Evolutionary conservation across 2,113 vertebrate genomes (phyloP).

Genomic region (Petrocephalus zakoni): DNA sequence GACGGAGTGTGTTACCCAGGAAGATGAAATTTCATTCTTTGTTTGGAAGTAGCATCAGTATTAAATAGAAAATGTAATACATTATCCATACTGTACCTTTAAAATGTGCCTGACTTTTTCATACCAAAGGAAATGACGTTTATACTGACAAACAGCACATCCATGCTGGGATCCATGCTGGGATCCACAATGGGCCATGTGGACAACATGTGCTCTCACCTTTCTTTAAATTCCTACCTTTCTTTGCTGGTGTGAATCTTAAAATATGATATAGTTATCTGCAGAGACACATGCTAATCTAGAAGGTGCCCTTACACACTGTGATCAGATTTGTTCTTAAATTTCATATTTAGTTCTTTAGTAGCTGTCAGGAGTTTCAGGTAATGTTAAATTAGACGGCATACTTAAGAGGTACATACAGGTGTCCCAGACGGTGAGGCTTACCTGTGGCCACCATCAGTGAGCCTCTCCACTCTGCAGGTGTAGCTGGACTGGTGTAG

Average conservation of each 20-base stretch:
- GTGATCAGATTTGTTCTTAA: background rate
- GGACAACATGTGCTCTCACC: background rate
- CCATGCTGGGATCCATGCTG: background rate
- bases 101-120: background rate
- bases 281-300: background rate
- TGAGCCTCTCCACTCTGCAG: slow-evolving; percentile 61
- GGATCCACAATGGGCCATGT: background rate
- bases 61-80: background rate
- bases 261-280: background rate
- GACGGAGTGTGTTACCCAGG: background rate
- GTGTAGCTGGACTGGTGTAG: slow-evolving; percentile 57
- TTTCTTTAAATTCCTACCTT: background rate
- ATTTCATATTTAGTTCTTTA: background rate
- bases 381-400: background rate
- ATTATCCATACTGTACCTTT: background rate
- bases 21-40: background rate
- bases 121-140: background rate
- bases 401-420: slow-evolving; percentile 45
- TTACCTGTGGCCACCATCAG: slow-evolving; percentile 50
- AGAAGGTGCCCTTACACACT: background rate
- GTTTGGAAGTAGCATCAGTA: background rate
- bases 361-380: background rate
- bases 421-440: slow-evolving; percentile 56
- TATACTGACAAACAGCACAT: background rate
- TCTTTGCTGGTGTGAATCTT: background rate